Evolutionary conservation across 2,113 vertebrate species (phyloP), one percentile per base, ranked within the genome.

Genomic region (Panthera leo): DNA sequence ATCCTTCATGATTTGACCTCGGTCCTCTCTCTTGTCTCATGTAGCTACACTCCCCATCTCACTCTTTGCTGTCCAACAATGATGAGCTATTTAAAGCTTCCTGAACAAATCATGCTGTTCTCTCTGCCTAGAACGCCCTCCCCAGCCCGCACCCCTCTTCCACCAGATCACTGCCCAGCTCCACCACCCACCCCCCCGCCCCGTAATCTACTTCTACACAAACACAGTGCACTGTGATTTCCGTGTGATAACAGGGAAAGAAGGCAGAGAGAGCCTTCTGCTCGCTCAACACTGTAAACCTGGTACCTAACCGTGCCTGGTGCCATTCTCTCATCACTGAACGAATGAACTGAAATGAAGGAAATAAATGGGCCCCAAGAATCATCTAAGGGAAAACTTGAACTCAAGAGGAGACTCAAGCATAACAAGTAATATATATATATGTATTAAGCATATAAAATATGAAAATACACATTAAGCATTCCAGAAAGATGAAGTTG

Each of bases 81-180:
- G 45, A 92, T 16, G 76, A 61, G 93, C 92, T 98, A 98, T 98
- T 98, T 97, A 94, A 91, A 97, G 93, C 92, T 92, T 13, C 65
- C 94, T 88, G 76, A 75, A 91, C 70, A 94, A 29, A 76, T 73
- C 95, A 80, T 0, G 18, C 48, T 91, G 88, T 89, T 93, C 94
- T 86, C 75, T 85, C 6, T 18, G 84, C 78, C 83, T n/a, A 84
- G 86, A 87, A 65, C 21, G 5, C 68, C 48, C 76, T 80, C 76
- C 27, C 78, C 25, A 19, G 23, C 42, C 84, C 11, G 18, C 61
- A 42, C 71, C 8, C 82, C 31, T 75, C 63, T 75, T 31, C 75
- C 15, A 61, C 51, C 83, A 42, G 25, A 8, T 53, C 21, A 15
- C 79, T 58, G 21, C 85, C 45, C 45, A 45, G 45, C 45, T 45